Evolutionary conservation across 2,888 invertebrate genomes (phyloP).

Genomic region (Lepetodrilus schrolli): DNA sequence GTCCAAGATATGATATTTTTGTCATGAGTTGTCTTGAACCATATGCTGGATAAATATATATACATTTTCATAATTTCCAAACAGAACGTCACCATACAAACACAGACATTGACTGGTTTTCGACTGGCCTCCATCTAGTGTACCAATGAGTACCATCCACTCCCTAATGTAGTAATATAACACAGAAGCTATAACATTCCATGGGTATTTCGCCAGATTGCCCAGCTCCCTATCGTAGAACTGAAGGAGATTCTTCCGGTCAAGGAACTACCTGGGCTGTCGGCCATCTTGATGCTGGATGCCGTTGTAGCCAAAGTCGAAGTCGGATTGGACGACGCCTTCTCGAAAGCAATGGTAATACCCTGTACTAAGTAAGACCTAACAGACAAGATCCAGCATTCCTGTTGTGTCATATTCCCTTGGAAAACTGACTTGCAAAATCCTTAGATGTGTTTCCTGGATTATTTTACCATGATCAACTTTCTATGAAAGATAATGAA

Average conservation of each 20-base stretch:
- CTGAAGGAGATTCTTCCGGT: conserved; percentile 57
- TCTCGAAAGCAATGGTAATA: conserved; percentile 75
- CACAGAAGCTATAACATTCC: not conserved
- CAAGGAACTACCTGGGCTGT: conserved; percentile 80
- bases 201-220: conserved; percentile 51
- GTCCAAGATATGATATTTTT: too few relatives aligned
- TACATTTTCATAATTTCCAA: too few relatives aligned
- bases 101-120: not conserved
- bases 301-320: conserved; percentile 85
- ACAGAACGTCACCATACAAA: not conserved
- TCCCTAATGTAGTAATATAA: not conserved
- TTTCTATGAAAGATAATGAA: not conserved
- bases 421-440: too few relatives aligned
- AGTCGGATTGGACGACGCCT: conserved; percentile 81
- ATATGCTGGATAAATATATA: too few relatives aligned
- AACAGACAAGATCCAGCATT: too few relatives aligned
- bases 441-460: not conserved
- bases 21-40: too few relatives aligned
- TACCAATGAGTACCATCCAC: not conserved
- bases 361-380: too few relatives aligned
- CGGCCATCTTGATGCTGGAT: conserved; percentile 85
- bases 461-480: not conserved
- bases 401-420: too few relatives aligned
- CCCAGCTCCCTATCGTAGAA: conserved; percentile 54
- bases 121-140: too few relatives aligned